Evolutionary conservation across 2,888 invertebrate species (phyloP).

Genomic region (Aplocera efformata): DNA sequence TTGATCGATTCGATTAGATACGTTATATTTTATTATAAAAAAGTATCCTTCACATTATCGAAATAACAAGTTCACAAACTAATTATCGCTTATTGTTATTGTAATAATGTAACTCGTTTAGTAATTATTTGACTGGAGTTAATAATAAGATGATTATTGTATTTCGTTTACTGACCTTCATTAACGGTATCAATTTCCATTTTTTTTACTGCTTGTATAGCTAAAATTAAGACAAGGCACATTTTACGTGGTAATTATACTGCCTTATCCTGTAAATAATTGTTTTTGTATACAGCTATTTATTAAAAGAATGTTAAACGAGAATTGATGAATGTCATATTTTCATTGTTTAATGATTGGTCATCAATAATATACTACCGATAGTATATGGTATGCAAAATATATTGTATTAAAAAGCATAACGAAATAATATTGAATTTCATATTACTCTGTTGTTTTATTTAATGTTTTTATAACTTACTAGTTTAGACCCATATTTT

Average conservation of each 20-base stretch:
- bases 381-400: slow-evolving; percentile 77
- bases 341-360: slow-evolving; percentile 78
- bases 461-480: slow-evolving; percentile 29
- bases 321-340: slow-evolving; percentile 75
- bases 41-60: slow-evolving; percentile 45
- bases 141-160: slow-evolving; percentile 54
- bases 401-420: slow-evolving; percentile 80
- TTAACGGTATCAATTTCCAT: slow-evolving; percentile 62
- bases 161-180: slow-evolving; percentile 60
- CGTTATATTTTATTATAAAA: slow-evolving; percentile 41
- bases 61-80: slow-evolving; percentile 78
- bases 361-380: slow-evolving; percentile 78
- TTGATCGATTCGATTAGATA: slow-evolving; percentile 42
- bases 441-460: slow-evolving; percentile 70
- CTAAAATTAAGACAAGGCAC: slow-evolving; percentile 72
- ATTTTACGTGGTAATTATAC: slow-evolving; percentile 76
- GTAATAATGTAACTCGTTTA: slow-evolving; percentile 69
- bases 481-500: background rate
- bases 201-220: slow-evolving; percentile 78
- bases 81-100: slow-evolving; percentile 72
- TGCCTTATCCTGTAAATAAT: slow-evolving; percentile 81
- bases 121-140: slow-evolving; percentile 74
- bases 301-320: slow-evolving; percentile 79
- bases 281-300: slow-evolving; percentile 82
- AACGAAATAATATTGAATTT: slow-evolving; percentile 81